phyloP scores from a whole-genome alignment of 2,113 vertebrate genomes.

The Muscicapa adusta region DNA sequence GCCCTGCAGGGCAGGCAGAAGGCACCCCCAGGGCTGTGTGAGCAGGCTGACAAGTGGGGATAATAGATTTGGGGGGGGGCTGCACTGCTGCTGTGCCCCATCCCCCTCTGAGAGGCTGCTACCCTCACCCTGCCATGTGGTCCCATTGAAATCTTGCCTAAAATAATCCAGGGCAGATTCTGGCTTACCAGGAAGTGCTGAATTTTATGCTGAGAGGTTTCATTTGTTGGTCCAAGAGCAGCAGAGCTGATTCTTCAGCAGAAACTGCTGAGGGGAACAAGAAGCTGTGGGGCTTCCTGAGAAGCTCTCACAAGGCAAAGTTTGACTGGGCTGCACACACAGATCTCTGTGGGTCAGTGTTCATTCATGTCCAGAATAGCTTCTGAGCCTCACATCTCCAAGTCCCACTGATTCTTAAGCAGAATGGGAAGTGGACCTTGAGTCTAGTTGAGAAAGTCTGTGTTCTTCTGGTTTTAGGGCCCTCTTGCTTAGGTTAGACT shows the following conservation, averaged over 20 bases:
- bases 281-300: neutral
- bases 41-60: accelerated
- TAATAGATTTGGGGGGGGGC: neutral
- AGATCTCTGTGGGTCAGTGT: neutral
- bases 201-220: neutral
- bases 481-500: neutral
- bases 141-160: neutral
- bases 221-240: neutral
- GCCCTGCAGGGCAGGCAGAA: neutral
- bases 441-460: neutral
- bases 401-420: neutral
- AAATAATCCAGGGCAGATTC: neutral
- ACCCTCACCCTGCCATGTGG: neutral
- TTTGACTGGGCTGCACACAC: neutral
- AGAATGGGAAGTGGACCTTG: neutral
- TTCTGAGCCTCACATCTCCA: neutral
- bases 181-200: neutral
- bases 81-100: neutral
- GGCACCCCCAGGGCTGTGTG: neutral
- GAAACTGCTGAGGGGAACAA: neutral
- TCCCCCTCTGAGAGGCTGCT: neutral
- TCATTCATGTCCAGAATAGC: neutral
- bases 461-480: neutral
- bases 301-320: accelerated
- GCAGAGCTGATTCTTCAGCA: neutral